phyloP scores from a whole-genome alignment of 1,140 invertebrate species.

The Drosophila azteca region DNA sequence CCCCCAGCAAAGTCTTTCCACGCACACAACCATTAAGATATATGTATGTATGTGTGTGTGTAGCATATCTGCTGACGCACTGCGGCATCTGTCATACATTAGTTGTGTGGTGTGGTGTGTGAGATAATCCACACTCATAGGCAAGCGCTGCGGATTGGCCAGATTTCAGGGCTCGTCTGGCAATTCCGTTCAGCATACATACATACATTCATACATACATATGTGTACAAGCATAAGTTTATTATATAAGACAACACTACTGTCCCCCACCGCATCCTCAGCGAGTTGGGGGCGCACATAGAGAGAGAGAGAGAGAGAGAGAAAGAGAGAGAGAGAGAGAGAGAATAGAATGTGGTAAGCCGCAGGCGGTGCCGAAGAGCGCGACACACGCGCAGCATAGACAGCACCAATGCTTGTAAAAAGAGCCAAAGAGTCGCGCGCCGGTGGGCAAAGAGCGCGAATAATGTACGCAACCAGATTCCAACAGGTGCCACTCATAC shows the following conservation, averaged over 20 bases:
- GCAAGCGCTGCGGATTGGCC: slow-evolving; percentile 59
- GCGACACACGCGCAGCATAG: slow-evolving; percentile 61
- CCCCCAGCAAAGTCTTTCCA: no score
- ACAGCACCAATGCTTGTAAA: slow-evolving; percentile 17
- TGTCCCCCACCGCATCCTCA: no score
- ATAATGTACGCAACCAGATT: slow-evolving; percentile 54
- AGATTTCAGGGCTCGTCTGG: slow-evolving; percentile 71
- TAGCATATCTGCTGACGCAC: slow-evolving; percentile 33
- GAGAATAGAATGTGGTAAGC: not conserved
- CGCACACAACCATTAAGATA: no score
- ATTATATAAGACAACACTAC: slow-evolving; percentile 26
- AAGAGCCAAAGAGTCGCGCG: slow-evolving; percentile 45
- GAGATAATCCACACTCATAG: slow-evolving; percentile 43
- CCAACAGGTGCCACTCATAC: slow-evolving; percentile 54
- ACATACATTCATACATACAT: no score
- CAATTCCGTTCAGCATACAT: slow-evolving; percentile 6
- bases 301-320: not conserved
- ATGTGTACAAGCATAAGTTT: not conserved
- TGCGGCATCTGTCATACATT: slow-evolving; percentile 39
- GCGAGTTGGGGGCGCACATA: no score
- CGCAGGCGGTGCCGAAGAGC: slow-evolving; percentile 31
- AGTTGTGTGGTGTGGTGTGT: slow-evolving; percentile 4
- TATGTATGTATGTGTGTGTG: not conserved
- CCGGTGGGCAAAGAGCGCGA: slow-evolving; percentile 49
- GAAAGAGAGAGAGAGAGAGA: not conserved